Conservation (phyloP, 2,797 vertebrate genomes). For the Phrynocephalus guinanensis region DNA sequence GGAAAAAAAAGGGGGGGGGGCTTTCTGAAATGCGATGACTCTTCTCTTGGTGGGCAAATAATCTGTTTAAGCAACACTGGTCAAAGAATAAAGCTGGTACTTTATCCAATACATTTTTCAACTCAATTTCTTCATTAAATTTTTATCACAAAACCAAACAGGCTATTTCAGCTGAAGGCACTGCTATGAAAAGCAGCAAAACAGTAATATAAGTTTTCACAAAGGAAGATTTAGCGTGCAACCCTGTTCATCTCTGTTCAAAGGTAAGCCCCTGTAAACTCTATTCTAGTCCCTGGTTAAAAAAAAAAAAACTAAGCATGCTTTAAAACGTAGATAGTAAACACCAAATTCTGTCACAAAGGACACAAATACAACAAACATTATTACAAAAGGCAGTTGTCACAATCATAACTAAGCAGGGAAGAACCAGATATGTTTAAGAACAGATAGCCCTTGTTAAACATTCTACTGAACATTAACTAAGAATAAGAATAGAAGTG, state of each 20-base stretch:
- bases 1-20: slow-evolving; percentile 15
- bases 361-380: slow-evolving; percentile 71
- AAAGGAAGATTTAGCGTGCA: slow-evolving; percentile 22
- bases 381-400: slow-evolving; percentile 76
- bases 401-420: slow-evolving; percentile 83
- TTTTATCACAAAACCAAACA: slow-evolving; percentile 31
- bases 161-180: slow-evolving; percentile 54
- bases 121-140: slow-evolving; percentile 32
- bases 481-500: slow-evolving; percentile 79
- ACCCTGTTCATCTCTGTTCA: not conserved
- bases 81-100: slow-evolving; percentile 52
- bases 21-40: slow-evolving; percentile 56
- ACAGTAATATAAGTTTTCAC: slow-evolving; percentile 30
- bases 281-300: too few species aligned
- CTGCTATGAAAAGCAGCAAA: slow-evolving; percentile 62
- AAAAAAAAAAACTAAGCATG: not conserved
- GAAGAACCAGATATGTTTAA: slow-evolving; percentile 83
- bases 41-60: slow-evolving; percentile 49
- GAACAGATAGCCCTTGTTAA: slow-evolving; percentile 85
- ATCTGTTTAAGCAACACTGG: slow-evolving; percentile 45
- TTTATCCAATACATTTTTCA: slow-evolving; percentile 41
- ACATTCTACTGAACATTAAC: slow-evolving; percentile 73
- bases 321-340: slow-evolving; percentile 33
- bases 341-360: slow-evolving; percentile 74
- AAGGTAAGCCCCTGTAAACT: not conserved